Percentiles rank a stretch among this genome's conserved stretches.
phyloP scores from a whole-genome alignment of 2,797 vertebrate genomes.

The Microhierax caerulescens region DNA sequence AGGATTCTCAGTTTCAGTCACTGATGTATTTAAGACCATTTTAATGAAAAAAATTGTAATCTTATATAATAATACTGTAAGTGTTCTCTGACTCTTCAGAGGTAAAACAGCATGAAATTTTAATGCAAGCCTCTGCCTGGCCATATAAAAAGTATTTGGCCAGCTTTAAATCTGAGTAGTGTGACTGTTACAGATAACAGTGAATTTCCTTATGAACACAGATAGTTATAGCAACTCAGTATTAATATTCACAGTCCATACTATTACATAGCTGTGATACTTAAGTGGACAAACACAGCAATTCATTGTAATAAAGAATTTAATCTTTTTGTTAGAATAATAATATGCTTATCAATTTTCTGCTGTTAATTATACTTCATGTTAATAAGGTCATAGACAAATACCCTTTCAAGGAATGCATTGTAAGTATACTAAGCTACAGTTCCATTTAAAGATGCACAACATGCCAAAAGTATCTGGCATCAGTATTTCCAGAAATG shows the following conservation, averaged over 20 bases:
- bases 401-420: not conserved
- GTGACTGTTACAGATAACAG: slow-evolving; percentile 61
- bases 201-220: slow-evolving; percentile 39
- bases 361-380: not conserved
- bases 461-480: not conserved
- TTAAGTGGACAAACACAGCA: not conserved
- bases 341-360: not conserved
- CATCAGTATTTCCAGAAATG: not conserved
- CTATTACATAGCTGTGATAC: not conserved
- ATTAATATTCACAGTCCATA: not conserved
- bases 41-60: slow-evolving; percentile 69
- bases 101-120: slow-evolving; percentile 63
- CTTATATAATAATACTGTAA: slow-evolving; percentile 63
- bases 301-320: not conserved
- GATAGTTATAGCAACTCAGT: slow-evolving; percentile 14
- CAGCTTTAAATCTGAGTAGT: slow-evolving; percentile 66
- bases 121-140: slow-evolving; percentile 55
- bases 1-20: slow-evolving; percentile 56
- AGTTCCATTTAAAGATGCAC: not conserved
- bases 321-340: not conserved
- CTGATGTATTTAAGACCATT: slow-evolving; percentile 60
- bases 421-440: not conserved
- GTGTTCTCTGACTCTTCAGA: slow-evolving; percentile 64
- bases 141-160: slow-evolving; percentile 60
- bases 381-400: not conserved